Evolutionary conservation across 1,140 invertebrate genomes (phyloP), one percentile per base, ranked within the genome.

Genomic region (Reticulitermes speratus): DNA sequence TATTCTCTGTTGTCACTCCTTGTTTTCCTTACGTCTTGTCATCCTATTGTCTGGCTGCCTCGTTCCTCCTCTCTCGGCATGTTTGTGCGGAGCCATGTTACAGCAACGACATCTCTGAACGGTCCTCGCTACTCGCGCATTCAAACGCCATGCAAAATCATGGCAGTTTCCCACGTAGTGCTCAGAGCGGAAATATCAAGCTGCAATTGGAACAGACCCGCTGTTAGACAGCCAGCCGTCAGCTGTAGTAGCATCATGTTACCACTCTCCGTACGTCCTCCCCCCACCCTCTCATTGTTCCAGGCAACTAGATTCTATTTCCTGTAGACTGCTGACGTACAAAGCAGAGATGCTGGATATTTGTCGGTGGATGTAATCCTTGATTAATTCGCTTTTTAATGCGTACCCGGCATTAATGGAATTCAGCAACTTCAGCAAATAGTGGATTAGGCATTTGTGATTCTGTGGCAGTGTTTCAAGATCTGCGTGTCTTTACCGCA

Each of bases 131-230:
- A 1, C 14, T 48, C 45, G 45, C 45, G 52, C 52, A 19, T 55
- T 75, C 25, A n/a, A 75, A n/a, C n/a, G 65, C 65, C 65, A 75
- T 30, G 65, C 65, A 30, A 75, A 75, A 75, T 75, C 65, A 75
- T 30, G 65, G 65, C 65, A 30, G 25, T 14, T 21, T 55, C 52
- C 19, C 52, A 55, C 52, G 52, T 55, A 55, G 16, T 75, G n/a
- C 65, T 75, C 65, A 11, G 3, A 75, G 25, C 65, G 65, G 65
- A 75, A 75, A 75, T 75, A 75, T n/a, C 65, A 75, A 65, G 65
- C 65, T 14, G 52, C 52, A 55, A 55, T 55, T 55, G 52, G 52
- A 55, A 55, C 52, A 55, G 52, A 55, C 19, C 52, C 52, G 52
- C 19, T 55, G 52, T 55, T 21, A 55, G 52, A 55, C 52, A 55